Base-by-base conservation (phyloP, 2,113 vertebrate genomes). In the Ornithorhynchus anatinus region DNA sequence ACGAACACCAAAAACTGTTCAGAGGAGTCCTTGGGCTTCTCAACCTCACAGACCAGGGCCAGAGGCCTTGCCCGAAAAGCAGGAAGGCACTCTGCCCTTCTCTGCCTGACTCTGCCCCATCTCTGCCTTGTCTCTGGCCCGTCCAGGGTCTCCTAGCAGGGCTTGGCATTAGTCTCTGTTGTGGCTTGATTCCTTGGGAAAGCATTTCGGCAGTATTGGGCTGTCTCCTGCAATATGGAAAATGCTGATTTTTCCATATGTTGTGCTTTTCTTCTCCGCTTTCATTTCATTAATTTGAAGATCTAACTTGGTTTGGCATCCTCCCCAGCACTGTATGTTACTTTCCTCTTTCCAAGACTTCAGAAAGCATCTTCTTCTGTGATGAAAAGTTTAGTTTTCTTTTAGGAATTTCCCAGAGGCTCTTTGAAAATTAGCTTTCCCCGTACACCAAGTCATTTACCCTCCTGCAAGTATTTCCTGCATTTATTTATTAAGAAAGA, bases 281-380 rank as follows among this genome's bases (percentile, higher is more conserved):
- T 33, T 63, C 45, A 37, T 59, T 13, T 48, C 54, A 2, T 75
- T 65, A 51, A 77, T 81, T 35, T 66, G 47, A 77, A 79, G 54
- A 83, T 77, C 45, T 42, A 80, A 64, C 25, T 77, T 45, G 35
- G 44, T 27, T 79, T 86, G 72, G 84, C 75, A 37, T 75, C 62
- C 13, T 77, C 60, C 65, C 43, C 72, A 60, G 85, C 56, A 86
- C 67, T 9, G 25, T 0, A 2, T 32, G 74, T 50, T 60, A 42
- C 45, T 74, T 60, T 48, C 33, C 52, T 67, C 69, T 70, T 44
- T 72, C 65, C 69, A 53, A 5, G 5, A 43, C 37, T 73, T 79
- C 58, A 38, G 59, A 67, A 81, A 77, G 33, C 65, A 25, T 32
- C 76, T 76, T 74, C 53, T 52, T 79, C 68, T 40, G 60, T 62